Base-by-base conservation (phyloP, 2,797 vertebrate species). In the Setipinna tenuifilis region DNA sequence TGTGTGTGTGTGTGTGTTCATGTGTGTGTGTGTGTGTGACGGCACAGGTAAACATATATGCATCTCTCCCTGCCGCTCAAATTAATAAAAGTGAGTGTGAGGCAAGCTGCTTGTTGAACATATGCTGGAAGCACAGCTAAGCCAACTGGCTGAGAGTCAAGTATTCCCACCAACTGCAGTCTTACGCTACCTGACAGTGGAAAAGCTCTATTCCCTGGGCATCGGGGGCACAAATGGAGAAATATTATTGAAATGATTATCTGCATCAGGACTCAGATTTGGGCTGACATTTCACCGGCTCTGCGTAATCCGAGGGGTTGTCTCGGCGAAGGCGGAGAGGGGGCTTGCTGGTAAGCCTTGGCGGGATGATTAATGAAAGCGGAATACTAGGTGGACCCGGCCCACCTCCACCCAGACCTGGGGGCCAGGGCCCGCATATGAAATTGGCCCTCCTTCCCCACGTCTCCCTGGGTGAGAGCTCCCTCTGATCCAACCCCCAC, bases 201-300 rank as follows among this genome's bases (percentile, higher is more conserved):
- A 96, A 97, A 98, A 98, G 97, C 97, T 97, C 97, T 98, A 99
- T 99, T 99, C 98, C 98, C 98, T 93, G 95, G 96, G 97, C 96
- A 97, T 97, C 94, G 95, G 95, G 96, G 97, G 96, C 98, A 99
- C 98, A 99, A 99, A 99, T 99, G 98, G 98, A 99, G 98, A 99
- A 99, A 99, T 99, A 99, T 99, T 99, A 99, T 99, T 99, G 98
- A 99, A 99, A 99, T 99, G 98, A 99, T 99, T 99, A 99, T 99
- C 98, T 99, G 98, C 98, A 98, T 99, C 98, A 99, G 98, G 98
- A 98, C 98, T 99, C 98, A 99, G 98, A 99, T 99, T 99, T 99
- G 98, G 97, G 98, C 97, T 99, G 98, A 99, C 98, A 99, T 99
- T 99, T 99, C 96, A 95, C 98, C 96, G 97, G 98, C 98, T 99